Conservation (phyloP, 2,113 vertebrate species). For the Hyaena hyaena region DNA sequence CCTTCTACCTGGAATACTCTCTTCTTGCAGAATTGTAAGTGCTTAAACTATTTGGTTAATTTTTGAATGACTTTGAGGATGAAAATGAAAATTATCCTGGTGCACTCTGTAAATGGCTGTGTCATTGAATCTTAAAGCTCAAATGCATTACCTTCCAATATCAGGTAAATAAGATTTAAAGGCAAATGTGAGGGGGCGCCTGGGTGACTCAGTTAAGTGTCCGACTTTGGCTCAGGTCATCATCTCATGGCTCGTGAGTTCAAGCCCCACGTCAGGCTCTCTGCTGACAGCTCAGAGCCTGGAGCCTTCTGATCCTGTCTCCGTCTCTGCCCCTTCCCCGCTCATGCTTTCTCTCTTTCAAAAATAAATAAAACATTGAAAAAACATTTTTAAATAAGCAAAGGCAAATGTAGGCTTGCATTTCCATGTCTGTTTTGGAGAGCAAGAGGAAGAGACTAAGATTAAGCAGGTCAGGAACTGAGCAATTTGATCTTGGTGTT, state of each 20-base stretch:
- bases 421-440: background rate
- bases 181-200: background rate
- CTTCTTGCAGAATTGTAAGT: conserved; percentile 98
- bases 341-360: too few species aligned
- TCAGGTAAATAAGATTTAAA: background rate
- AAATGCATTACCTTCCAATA: background rate
- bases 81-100: background rate
- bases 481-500: background rate
- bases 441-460: background rate
- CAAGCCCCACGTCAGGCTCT: too few species aligned
- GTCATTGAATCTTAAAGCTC: background rate
- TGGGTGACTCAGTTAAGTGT: too few species aligned
- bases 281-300: too few species aligned
- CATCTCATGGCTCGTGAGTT: too few species aligned
- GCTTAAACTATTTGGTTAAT: background rate
- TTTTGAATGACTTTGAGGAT: conserved; percentile 30
- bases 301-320: too few species aligned
- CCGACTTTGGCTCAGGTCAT: too few species aligned
- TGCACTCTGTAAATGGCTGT: background rate
- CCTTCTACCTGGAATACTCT: conserved; percentile 99
- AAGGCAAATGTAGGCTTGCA: background rate
- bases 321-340: too few species aligned
- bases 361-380: too few species aligned
- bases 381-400: too few species aligned
- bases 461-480: background rate